Base-by-base conservation (phyloP, 2,888 invertebrate genomes). In the Drosophila putrida region DNA sequence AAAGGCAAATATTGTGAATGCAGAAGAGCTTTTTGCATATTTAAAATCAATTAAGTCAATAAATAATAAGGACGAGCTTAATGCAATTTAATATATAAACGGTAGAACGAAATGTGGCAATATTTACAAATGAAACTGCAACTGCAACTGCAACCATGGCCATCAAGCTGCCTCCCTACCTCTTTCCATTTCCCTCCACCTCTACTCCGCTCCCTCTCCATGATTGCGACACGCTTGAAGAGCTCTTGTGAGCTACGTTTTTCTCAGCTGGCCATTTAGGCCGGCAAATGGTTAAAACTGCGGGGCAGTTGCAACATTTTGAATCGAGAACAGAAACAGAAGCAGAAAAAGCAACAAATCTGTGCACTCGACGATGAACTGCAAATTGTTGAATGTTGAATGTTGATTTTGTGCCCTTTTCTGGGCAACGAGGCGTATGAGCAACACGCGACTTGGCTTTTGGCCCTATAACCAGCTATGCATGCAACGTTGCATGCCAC, bases 41-140 rank as follows among this genome's bases (percentile, higher is more conserved):
- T 91, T 91, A 91, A 91, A 91, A 91, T 91, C 91, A 91, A 91
- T 91, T 91, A 91, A 90, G 90, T 90, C 87, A 89, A 85, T 90
- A 88, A 85, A 89, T 80, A 80, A 88, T 83, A 89, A 80, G 74
- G 80, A 74, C 75, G 80, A 68, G 68, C 76, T 85, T 83, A 90
- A 89, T 90, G 81, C 86, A 83, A 85, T 90, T 90, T 81, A 88
- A 86, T 84, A 85, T 81, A 81, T 58, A 33, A 58, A 77, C 71
- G 68, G 27, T 47, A 47, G 47, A 73, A 62, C 67, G 70, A 59
- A 65, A 69, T 78, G 71, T 61, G 49, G 39, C 28, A 66, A 63
- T 68, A 44, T 73, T 73, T 70, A 47, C 73, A 68, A 70, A 69
- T 53, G 66, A 60, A 68, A 38, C 31, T 31, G 50, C 51, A 38